Base-by-base conservation (phyloP, 2,797 vertebrate genomes). In the Aphelocoma californica region DNA sequence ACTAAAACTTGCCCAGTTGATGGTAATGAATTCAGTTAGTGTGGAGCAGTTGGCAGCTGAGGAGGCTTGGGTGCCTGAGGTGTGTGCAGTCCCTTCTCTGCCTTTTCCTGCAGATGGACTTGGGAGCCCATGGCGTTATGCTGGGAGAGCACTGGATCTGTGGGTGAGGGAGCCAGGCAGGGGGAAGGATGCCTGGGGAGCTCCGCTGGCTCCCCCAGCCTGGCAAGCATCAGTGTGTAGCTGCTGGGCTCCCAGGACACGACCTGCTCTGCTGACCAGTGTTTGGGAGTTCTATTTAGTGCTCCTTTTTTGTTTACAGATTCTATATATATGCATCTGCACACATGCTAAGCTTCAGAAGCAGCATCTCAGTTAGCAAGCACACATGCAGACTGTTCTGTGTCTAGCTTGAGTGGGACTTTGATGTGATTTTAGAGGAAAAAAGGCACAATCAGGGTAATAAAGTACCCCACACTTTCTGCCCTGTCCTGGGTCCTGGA, bases 111-210 rank as follows among this genome's bases (percentile, higher is more conserved):
- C 2, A 3, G 71, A 45, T 3, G 4, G 51, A 62, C 58, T 60
- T 2, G 2, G 28, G 20, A 78, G 48, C 45, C 40, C 0, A 0
- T 4, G 24, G 51, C 29, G 1, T 57, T 36, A 12, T 0, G 0
- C 61, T 14, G 60, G 24, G 40, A 19, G 31, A 34, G 26, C 18
- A 12, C 70, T 34, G 51, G 17, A 25, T 32, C 23, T 32, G 20
- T 14, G 58, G 10, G 31, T 25, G 47, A 67, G 32, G 47, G 47
- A 77, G 14, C 14, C 6, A 3, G 20, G 38, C 67, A 61, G 21
- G 7, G 13, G 28, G 12, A 64, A 26, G 45, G 66, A 25, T 57
- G 66, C 1, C 0, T 34, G 34, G 42, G 9, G 4, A 18, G 26
- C 34, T 24, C 31, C 15, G 10, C 47, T 29, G 1, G 3, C 38